Evolutionary conservation across 2,888 invertebrate species (phyloP), one percentile per base, ranked within the genome.

Genomic region (Microctonus aethiopoides): DNA sequence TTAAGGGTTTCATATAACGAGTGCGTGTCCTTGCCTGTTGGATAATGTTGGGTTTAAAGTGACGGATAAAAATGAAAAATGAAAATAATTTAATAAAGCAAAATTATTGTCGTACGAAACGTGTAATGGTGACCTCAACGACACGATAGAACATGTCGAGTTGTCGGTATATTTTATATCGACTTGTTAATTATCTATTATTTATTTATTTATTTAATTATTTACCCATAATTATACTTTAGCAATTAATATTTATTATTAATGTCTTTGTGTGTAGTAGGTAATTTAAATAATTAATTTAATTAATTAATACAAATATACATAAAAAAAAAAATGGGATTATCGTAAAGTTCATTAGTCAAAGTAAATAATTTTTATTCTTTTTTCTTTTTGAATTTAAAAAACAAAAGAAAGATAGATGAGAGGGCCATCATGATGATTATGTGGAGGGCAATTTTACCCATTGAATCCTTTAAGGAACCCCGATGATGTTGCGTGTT

Each of bases 1-100:
- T n/a, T n/a, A n/a, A n/a, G n/a, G n/a, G n/a, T n/a, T n/a, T n/a
- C n/a, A 11, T 32, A 32, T 39, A 39, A 13, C 13, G n/a, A n/a
- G 59, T 61, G 66, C 57, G 54, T 63, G 63, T 56, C 46, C 56
- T 57, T 39, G 67, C 62, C 63, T 67, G 71, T 56, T 62, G 62
- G n/a, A 67, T 70, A 59, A 69, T 51, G 41, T 39, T 24, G 29
- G 39, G 36, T 29, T 10, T 52, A 32, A 57, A 41, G 39, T 41
- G 39, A 46, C n/a, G n/a, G n/a, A n/a, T n/a, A n/a, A n/a, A n/a
- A n/a, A n/a, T n/a, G n/a, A 46, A 69, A 65, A 69, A 39, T 68
- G 34, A 24, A 54, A 54, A 34, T 36, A 64, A 64, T 54, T 54
- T 54, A 13, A 39, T 39, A n/a, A n/a, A n/a, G 13, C 1, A 13